Conservation (phyloP, 2,797 vertebrate genomes). For the Poecile montanus region DNA sequence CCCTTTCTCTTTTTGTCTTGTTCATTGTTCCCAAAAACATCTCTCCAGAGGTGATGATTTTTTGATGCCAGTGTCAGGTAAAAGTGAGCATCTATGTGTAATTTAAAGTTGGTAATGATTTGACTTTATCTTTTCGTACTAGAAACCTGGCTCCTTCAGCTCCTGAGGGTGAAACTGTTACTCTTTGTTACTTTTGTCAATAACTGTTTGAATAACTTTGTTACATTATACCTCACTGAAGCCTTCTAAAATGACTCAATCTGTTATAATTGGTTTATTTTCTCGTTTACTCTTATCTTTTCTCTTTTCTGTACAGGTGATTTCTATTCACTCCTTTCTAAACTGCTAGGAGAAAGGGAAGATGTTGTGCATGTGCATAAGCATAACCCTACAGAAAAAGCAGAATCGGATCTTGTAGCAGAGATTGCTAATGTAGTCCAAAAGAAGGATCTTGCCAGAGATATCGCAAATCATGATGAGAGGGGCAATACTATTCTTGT, state of each 20-base stretch:
- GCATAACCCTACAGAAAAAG: slow-evolving; percentile 84
- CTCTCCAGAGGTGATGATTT: background rate
- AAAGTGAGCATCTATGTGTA: background rate
- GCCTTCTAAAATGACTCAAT: background rate
- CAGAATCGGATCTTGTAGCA: slow-evolving; percentile 86
- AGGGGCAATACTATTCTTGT: slow-evolving; percentile 83
- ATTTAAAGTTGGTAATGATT: background rate
- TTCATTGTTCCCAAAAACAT: background rate
- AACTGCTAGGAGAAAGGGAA: slow-evolving; percentile 91
- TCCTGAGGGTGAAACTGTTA: background rate
- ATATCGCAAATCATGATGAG: slow-evolving; percentile 76
- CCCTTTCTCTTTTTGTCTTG: background rate
- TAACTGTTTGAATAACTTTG: background rate
- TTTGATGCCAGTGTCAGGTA: background rate
- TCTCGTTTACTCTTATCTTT: slow-evolving; percentile 58
- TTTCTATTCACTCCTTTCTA: slow-evolving; percentile 95
- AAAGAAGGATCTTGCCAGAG: slow-evolving; percentile 86
- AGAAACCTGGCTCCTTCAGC: background rate
- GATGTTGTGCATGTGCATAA: slow-evolving; percentile 87
- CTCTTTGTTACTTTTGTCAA: background rate
- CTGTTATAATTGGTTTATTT: slow-evolving; percentile 43
- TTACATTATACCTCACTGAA: slow-evolving; percentile 25
- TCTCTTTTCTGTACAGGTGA: slow-evolving; percentile 86
- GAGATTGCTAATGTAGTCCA: slow-evolving; percentile 91
- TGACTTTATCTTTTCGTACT: background rate